Evolutionary conservation across 2,888 invertebrate genomes (phyloP).

Genomic region (Xanthia icteritia): DNA sequence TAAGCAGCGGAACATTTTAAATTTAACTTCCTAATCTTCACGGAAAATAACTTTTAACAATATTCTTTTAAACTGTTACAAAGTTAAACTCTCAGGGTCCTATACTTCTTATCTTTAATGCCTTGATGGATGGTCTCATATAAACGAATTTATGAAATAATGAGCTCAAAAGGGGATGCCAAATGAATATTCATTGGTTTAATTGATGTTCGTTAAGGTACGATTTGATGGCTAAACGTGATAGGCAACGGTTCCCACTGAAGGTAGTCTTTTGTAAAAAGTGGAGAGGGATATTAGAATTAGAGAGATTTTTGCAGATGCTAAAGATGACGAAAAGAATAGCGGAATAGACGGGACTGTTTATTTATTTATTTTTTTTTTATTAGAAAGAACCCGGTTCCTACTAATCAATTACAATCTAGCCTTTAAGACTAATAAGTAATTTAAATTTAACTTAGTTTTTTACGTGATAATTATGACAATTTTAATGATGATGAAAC

Average conservation of each 20-base stretch:
- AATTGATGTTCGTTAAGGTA: conserved; percentile 76
- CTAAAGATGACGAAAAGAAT: background rate
- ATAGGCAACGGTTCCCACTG: conserved; percentile 57
- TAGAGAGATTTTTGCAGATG: background rate
- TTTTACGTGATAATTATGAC: no score
- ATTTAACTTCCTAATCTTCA: conserved; percentile 42
- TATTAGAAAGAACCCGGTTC: no score
- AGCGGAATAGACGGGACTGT: no score
- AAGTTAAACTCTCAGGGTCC: conserved; percentile 28
- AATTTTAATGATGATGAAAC: no score
- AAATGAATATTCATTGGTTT: conserved; percentile 80
- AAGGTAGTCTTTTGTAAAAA: conserved; percentile 9
- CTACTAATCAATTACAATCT: no score
- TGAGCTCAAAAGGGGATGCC: conserved; percentile 67
- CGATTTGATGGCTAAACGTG: conserved; percentile 56
- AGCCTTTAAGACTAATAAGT: no score
- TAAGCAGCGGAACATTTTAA: conserved; percentile 1
- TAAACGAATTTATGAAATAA: conserved; percentile 80
- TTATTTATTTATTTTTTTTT: no score
- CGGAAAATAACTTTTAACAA: conserved; percentile 45
- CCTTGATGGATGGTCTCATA: conserved; percentile 71
- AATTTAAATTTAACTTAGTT: no score
- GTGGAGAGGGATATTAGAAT: background rate
- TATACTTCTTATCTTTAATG: conserved; percentile 59
- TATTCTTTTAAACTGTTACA: conserved; percentile 27